Conservation (phyloP, 1,140 invertebrate genomes). For the Bathynomus jamesi region DNA sequence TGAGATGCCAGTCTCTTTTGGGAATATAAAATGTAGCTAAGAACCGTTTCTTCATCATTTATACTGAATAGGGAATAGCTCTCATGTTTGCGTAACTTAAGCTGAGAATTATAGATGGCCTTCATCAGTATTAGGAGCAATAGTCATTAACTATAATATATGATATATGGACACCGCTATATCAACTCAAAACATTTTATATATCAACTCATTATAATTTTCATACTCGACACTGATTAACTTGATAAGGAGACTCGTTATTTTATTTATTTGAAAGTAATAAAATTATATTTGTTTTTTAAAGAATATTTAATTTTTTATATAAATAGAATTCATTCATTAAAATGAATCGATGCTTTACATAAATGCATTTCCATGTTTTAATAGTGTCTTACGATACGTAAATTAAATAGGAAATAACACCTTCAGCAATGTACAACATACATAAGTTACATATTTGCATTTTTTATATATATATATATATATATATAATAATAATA, state of each 20-base stretch:
- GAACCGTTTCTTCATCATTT: background rate
- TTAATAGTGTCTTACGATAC: no score
- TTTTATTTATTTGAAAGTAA: no score
- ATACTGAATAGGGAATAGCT: background rate
- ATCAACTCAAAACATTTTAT: background rate
- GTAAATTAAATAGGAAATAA: no score
- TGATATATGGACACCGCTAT: background rate
- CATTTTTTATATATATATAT: background rate
- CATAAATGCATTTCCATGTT: no score
- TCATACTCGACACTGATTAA: background rate
- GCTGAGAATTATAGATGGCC: background rate
- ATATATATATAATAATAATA: background rate
- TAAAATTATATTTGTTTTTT: no score
- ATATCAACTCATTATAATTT: background rate
- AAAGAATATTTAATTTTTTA: no score
- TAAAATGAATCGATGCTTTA: no score
- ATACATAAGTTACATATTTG: no score
- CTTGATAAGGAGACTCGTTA: no score
- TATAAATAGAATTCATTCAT: no score
- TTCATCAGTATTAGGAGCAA: background rate
- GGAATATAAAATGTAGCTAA: background rate
- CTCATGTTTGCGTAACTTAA: background rate
- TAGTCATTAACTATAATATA: background rate
- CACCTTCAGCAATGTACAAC: no score
- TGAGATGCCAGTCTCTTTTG: background rate